Percentiles rank a stretch among this genome's conserved stretches.
Evolutionary conservation across 2,888 invertebrate species (phyloP).

Genomic region (Scaptodrosophila latifasciaeformis): DNA sequence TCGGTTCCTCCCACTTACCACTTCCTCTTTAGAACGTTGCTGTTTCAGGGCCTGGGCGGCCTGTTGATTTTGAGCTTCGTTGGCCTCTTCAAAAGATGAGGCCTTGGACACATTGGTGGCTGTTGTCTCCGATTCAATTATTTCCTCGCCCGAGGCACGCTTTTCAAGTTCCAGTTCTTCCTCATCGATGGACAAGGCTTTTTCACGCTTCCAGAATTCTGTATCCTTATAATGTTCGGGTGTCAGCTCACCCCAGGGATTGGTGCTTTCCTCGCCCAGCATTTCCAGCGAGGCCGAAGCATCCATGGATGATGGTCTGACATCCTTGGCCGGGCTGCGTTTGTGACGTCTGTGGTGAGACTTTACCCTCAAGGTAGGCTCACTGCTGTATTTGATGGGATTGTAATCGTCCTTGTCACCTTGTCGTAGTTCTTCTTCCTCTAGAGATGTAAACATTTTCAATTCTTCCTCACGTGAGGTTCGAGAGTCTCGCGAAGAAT

Average conservation of each 20-base stretch:
- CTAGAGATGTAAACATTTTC: conserved; percentile 80
- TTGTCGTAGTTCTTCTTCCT: conserved; percentile 78
- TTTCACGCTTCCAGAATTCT: conserved; percentile 73
- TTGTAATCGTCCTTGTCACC: conserved; percentile 67
- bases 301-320: conserved; percentile 28
- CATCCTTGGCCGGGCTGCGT: conserved; percentile 71
- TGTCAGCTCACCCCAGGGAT: conserved; percentile 73
- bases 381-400: conserved; percentile 71
- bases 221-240: conserved; percentile 72
- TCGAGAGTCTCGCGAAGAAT: conserved; percentile 78
- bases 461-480: conserved; percentile 81
- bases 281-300: conserved; percentile 59
- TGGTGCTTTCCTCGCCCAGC: conserved; percentile 68
- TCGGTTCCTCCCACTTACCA: conserved; percentile 52
- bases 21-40: conserved; percentile 57
- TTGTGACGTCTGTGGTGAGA: conserved; percentile 70
- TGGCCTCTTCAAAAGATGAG: conserved; percentile 74
- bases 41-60: conserved; percentile 60
- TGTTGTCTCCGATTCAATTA: conserved; percentile 25
- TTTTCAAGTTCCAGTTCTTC: conserved; percentile 61
- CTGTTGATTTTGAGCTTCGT: conserved; percentile 68
- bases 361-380: conserved; percentile 68
- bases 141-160: conserved; percentile 44
- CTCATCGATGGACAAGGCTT: conserved; percentile 72
- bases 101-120: conserved; percentile 63